phyloP scores from a whole-genome alignment of 1,140 invertebrate species.

The Platyscapa corneri region DNA sequence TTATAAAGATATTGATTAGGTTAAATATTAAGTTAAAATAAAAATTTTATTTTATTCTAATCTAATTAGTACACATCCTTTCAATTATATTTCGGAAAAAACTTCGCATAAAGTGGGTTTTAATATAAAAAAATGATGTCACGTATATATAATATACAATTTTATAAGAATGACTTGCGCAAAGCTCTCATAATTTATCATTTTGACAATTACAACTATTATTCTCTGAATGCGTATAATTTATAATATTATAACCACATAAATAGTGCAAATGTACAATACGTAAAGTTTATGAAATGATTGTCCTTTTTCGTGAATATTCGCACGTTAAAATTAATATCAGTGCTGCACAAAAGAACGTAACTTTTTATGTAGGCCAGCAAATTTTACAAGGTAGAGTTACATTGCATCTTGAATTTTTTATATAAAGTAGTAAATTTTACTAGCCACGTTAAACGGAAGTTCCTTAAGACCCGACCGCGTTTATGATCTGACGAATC shows the following conservation, averaged over 20 bases:
- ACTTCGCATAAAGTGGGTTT: too few relatives aligned
- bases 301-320: neutral
- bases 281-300: neutral
- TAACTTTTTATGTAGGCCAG: neutral
- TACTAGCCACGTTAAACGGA: neutral
- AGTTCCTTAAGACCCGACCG: neutral
- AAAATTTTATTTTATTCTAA: neutral
- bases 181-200: neutral
- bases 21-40: too few relatives aligned
- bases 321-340: neutral
- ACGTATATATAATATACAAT: neutral
- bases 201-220: neutral
- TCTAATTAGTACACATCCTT: neutral
- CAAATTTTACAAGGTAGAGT: neutral
- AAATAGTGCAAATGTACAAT: neutral
- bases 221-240: neutral
- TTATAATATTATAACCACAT: neutral
- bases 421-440: slow-evolving; percentile 1
- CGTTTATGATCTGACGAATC: neutral
- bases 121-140: too few relatives aligned
- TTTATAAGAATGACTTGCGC: neutral
- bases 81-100: too few relatives aligned
- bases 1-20: too few relatives aligned
- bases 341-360: neutral
- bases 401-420: neutral